These are phyloP conservation scores for Nebria ingens DNA, from an alignment of 1,140 invertebrate genomes.

Conservation along the genomic window DNA sequence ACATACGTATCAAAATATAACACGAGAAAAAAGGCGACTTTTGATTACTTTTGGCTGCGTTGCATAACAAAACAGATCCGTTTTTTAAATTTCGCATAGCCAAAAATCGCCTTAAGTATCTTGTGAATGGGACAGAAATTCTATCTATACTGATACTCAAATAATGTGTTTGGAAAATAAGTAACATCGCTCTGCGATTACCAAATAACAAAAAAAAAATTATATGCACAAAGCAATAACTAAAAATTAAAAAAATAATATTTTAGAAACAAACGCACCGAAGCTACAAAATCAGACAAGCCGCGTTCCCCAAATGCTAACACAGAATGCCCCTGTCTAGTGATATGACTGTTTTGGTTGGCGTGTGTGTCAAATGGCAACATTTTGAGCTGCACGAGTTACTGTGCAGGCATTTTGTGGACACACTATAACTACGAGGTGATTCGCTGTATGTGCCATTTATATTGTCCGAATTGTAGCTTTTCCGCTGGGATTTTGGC, in stretches of 20 bases:
- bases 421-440: conserved; percentile 27
- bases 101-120: too few species aligned
- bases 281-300: not conserved
- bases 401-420: conserved; percentile 26
- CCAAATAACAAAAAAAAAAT: not conserved
- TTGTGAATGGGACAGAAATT: too few species aligned
- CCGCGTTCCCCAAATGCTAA: conserved; percentile 21
- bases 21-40: not conserved
- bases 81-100: too few species aligned
- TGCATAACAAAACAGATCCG: too few species aligned
- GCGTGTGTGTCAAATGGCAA: conserved; percentile 29
- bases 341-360: conserved; percentile 31
- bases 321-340: conserved; percentile 34
- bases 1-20: not conserved
- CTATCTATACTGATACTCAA: not conserved
- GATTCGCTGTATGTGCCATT: conserved; percentile 26
- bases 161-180: not conserved
- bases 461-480: conserved; percentile 23
- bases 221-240: not conserved
- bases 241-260: not conserved
- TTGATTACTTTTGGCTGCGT: too few species aligned
- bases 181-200: not conserved
- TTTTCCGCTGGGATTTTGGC: conserved; percentile 25
- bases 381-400: conserved; percentile 29
- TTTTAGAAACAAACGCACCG: not conserved